phyloP scores from a whole-genome alignment of 2,888 invertebrate species.

The Eulithis prunata region DNA sequence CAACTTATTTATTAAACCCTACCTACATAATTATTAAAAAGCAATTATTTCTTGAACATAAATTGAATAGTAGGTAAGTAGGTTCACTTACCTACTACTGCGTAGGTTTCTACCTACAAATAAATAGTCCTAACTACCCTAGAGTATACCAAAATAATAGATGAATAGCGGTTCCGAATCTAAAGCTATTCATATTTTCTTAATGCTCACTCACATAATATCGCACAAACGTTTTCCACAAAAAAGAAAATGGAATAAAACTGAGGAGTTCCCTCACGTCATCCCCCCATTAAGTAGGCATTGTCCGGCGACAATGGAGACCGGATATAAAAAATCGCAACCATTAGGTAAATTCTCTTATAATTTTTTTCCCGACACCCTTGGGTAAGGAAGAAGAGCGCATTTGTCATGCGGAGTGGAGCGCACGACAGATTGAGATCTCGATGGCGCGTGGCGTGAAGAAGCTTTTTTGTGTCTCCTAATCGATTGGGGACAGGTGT shows the following conservation, averaged over 20 bases:
- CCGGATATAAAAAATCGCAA: slow-evolving; percentile 80
- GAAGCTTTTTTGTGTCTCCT: slow-evolving; percentile 61
- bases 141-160: not conserved
- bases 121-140: no score
- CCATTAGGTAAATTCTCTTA: slow-evolving; percentile 85
- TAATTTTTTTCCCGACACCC: slow-evolving; percentile 83
- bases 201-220: slow-evolving; percentile 48
- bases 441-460: slow-evolving; percentile 55
- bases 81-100: no score
- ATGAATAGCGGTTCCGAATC: slow-evolving; percentile 20
- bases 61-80: no score
- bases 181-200: slow-evolving; percentile 35
- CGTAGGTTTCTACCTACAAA: no score
- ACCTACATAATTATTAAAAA: no score
- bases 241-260: slow-evolving; percentile 62
- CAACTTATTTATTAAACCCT: no score
- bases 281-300: slow-evolving; percentile 77
- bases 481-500: slow-evolving; percentile 61
- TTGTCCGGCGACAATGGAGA: slow-evolving; percentile 81
- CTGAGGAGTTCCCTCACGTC: slow-evolving; percentile 74
- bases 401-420: slow-evolving; percentile 71
- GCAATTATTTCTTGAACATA: no score
- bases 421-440: slow-evolving; percentile 62
- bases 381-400: slow-evolving; percentile 69
- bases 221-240: slow-evolving; percentile 56